phyloP scores from a whole-genome alignment of 2,797 vertebrate species.

The Siniperca obscura region DNA sequence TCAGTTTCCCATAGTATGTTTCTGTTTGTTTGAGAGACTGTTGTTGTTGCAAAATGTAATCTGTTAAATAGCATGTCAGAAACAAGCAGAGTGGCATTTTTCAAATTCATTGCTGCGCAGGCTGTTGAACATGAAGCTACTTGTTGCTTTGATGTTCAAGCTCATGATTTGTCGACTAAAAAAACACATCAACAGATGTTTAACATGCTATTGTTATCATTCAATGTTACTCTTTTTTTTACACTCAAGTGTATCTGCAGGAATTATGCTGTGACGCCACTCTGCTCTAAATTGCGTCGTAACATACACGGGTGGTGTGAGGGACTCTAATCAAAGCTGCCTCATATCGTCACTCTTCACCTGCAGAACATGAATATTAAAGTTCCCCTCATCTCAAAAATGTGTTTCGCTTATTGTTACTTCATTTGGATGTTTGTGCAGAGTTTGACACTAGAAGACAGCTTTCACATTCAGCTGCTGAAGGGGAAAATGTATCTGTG shows the following conservation, averaged over 20 bases:
- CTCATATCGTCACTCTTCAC: conserved; percentile 13
- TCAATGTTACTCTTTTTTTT: background rate
- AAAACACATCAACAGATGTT: background rate
- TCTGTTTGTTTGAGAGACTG: background rate
- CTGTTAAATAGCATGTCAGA: background rate
- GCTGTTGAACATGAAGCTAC: background rate
- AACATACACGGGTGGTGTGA: background rate
- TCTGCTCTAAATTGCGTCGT: background rate
- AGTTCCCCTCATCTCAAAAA: background rate
- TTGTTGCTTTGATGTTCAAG: background rate
- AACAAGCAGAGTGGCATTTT: conserved; percentile 43
- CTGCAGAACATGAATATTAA: conserved; percentile 26
- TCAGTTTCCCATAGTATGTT: background rate
- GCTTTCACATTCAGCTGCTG: background rate
- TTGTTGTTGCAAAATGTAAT: background rate
- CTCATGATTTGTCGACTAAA: too few species aligned
- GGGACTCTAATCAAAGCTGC: conserved; percentile 18
- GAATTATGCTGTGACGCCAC: background rate
- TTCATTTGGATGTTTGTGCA: background rate
- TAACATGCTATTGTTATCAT: background rate
- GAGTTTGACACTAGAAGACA: background rate
- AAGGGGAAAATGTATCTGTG: background rate
- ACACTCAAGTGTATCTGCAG: background rate
- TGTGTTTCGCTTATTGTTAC: background rate
- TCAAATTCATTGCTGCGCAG: background rate